These are phyloP conservation scores for Tyrannus savana DNA, from an alignment of 2,113 vertebrate genomes.

Conservation along the genomic window DNA sequence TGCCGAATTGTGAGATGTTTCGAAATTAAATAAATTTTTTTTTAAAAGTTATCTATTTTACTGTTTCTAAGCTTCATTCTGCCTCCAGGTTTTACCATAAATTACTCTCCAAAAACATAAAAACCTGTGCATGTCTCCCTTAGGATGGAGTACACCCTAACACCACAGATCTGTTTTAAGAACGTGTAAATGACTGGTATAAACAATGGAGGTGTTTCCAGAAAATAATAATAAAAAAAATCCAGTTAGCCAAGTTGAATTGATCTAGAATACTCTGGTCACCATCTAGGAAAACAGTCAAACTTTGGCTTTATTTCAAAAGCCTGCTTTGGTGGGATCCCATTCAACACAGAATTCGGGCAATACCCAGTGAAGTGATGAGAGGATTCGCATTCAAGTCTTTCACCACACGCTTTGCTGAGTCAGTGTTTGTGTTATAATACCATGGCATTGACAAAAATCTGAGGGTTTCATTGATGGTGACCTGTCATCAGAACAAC, in stretches of 20 bases:
- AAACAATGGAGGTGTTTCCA: not conserved
- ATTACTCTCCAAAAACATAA: not conserved
- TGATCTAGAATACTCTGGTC: not conserved
- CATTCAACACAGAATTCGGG: not conserved
- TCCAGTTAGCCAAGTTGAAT: not conserved
- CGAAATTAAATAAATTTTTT: not conserved
- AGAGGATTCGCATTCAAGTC: not conserved
- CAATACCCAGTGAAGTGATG: fast-evolving
- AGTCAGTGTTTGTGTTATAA: not conserved
- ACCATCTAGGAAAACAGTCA: not conserved
- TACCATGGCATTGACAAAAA: not conserved
- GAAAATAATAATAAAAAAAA: not conserved
- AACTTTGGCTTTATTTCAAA: not conserved
- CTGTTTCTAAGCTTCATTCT: not conserved
- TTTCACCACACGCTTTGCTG: not conserved
- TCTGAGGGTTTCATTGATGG: not conserved
- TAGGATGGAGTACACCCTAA: not conserved
- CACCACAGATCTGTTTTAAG: not conserved
- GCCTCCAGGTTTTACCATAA: not conserved
- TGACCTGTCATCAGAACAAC: not conserved
- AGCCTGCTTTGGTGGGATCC: not conserved
- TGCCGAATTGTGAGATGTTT: not conserved
- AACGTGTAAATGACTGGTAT: no score
- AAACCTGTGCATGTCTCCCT: not conserved
- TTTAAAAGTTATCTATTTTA: not conserved